phyloP scores from a whole-genome alignment of 2,888 invertebrate species.

The Hydroisotoma schaefferi region DNA sequence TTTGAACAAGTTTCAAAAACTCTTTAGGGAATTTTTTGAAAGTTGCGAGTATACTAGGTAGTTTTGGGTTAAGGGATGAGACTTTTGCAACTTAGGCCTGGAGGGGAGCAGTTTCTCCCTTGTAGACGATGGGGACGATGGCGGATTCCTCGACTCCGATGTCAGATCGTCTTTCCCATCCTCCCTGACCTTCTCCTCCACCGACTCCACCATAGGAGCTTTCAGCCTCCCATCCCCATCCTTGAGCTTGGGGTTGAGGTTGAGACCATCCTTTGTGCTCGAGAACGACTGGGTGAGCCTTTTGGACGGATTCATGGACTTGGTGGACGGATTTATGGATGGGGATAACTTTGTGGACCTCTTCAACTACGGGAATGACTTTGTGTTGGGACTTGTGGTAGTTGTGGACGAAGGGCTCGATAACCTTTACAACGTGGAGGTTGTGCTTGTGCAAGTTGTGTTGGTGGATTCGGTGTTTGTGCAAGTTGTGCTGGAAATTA shows the following conservation, averaged over 20 bases:
- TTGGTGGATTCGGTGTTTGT: conserved; percentile 16
- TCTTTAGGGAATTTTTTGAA: neutral
- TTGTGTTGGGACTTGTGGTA: conserved; percentile 42
- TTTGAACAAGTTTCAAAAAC: too few species aligned
- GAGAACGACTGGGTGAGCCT: conserved; percentile 29
- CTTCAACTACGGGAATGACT: conserved; percentile 29
- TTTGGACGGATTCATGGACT: conserved; percentile 28
- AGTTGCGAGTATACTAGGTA: neutral
- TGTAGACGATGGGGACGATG: conserved; percentile 24
- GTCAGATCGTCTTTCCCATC: conserved; percentile 5
- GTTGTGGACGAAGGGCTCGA: conserved; percentile 37
- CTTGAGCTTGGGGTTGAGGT: conserved; percentile 8
- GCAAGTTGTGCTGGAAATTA: neutral
- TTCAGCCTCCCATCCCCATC: conserved; percentile 25
- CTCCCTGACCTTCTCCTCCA: neutral
- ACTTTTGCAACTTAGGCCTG: too few species aligned
- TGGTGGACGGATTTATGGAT: conserved; percentile 31
- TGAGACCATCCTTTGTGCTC: conserved; percentile 35
- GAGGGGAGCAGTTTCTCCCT: conserved; percentile 16
- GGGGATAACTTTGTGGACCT: conserved; percentile 41
- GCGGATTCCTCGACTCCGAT: conserved; percentile 32
- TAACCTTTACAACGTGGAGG: conserved; percentile 35
- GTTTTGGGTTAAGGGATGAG: neutral
- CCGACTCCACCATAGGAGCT: neutral
- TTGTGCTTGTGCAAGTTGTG: conserved; percentile 43